Conservation (phyloP, 1,140 invertebrate genomes). For the Cepaea nemoralis region DNA sequence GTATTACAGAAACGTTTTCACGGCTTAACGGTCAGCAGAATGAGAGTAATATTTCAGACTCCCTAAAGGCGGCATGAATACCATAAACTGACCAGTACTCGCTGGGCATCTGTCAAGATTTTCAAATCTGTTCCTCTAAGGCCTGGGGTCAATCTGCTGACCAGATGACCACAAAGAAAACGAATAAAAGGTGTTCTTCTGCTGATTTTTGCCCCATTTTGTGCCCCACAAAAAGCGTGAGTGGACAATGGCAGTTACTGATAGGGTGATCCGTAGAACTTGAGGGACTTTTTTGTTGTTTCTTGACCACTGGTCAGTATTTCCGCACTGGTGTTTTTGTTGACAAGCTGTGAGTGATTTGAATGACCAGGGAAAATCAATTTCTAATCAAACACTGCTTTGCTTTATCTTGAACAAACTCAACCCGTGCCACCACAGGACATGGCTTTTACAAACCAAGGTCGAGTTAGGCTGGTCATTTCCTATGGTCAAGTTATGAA, state of each 20-base stretch:
- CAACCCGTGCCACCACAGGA: background rate
- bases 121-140: background rate
- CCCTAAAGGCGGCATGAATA: conserved; percentile 16
- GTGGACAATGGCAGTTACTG: background rate
- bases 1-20: conserved; percentile 2
- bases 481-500: background rate
- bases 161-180: conserved; percentile 16
- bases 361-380: background rate
- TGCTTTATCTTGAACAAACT: conserved; percentile 15
- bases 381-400: conserved; percentile 21
- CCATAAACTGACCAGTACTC: conserved; percentile 27
- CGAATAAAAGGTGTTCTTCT: background rate
- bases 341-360: background rate
- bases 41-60: background rate
- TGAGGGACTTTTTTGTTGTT: conserved; percentile 9
- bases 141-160: conserved; percentile 4
- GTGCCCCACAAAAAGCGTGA: background rate
- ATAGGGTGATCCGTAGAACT: background rate
- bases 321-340: background rate
- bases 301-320: conserved; percentile 26
- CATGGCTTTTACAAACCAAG: background rate
- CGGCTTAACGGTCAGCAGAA: background rate
- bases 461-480: background rate
- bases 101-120: conserved; percentile 29
- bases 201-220: background rate